A percentile compares a stretch with the other conserved stretches of the same genome.
phyloP scores from a whole-genome alignment of 1,140 invertebrate genomes.

The Tribolium castaneum region DNA sequence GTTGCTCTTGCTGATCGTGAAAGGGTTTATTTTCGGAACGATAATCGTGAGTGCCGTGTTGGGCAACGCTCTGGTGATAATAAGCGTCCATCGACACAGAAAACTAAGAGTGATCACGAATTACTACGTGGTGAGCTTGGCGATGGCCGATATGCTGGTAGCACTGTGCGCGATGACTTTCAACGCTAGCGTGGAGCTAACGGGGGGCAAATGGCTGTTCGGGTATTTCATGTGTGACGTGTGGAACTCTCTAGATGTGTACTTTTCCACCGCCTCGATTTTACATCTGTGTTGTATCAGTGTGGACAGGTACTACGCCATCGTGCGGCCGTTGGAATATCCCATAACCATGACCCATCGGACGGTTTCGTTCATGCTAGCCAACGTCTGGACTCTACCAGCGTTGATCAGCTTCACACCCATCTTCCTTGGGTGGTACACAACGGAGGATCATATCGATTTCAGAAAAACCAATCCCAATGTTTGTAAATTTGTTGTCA shows the following conservation, averaged over 20 bases:
- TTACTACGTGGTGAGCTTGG: constrained; percentile 94
- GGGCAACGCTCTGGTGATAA: constrained; percentile 88
- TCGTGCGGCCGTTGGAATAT: constrained; percentile 89
- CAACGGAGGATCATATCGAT: constrained; percentile 80
- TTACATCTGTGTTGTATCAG: constrained; percentile 95
- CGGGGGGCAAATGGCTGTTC: constrained; percentile 85
- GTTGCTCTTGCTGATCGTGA: constrained; percentile 72
- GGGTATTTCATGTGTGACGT: constrained; percentile 91
- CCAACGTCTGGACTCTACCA: constrained; percentile 90
- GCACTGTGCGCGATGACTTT: constrained; percentile 96
- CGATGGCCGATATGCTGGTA: constrained; percentile 91
- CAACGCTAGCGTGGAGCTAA: constrained; percentile 88
- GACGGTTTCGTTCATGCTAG: constrained; percentile 84
- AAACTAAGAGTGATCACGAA: constrained; percentile 90
- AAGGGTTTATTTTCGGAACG: constrained; percentile 79
- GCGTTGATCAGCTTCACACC: constrained; percentile 95
- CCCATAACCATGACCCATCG: constrained; percentile 87
- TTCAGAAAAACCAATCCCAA: constrained; percentile 77
- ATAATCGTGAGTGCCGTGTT: constrained; percentile 90
- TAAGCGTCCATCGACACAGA: constrained; percentile 78
- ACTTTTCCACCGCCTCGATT: constrained; percentile 95
- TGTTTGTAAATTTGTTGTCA: constrained; percentile 88
- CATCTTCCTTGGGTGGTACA: constrained; percentile 94
- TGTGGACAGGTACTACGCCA: constrained; percentile 92
- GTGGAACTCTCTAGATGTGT: constrained; percentile 95